phyloP scores from a whole-genome alignment of 1,140 invertebrate species.

The Nymphalis io region DNA sequence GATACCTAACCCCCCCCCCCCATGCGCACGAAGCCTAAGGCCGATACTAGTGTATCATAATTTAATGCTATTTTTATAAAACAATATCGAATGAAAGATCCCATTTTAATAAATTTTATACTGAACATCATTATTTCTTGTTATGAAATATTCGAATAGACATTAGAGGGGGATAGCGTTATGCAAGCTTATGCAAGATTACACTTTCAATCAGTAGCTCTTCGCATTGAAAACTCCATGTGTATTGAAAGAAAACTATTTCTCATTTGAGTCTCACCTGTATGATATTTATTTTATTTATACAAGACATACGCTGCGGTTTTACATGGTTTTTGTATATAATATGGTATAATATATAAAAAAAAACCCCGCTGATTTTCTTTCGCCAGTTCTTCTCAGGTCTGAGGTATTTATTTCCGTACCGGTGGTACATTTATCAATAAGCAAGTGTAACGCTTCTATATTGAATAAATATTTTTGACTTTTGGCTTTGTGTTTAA shows the following conservation, averaged over 20 bases:
- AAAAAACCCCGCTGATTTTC: no score
- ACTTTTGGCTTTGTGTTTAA: no score
- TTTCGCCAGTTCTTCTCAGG: no score
- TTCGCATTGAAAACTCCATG: background rate
- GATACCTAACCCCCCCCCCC: no score
- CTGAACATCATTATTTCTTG: background rate
- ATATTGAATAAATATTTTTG: no score
- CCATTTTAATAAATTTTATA: background rate
- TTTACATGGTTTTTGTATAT: no score
- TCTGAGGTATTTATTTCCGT: no score
- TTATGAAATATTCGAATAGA: slow-evolving; percentile 2
- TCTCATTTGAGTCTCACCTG: background rate
- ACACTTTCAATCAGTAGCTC: background rate
- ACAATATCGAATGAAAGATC: background rate
- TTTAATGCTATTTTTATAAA: background rate
- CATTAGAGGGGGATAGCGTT: background rate
- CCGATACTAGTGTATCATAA: no score
- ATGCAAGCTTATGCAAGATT: background rate
- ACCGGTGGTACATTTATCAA: no score
- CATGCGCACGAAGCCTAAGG: no score
- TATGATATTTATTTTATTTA: background rate
- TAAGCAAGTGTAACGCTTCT: no score
- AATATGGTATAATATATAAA: no score
- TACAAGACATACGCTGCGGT: background rate
- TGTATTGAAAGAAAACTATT: background rate